A percentile compares a stretch with the other conserved stretches of the same genome.
Evolutionary conservation across 2,888 invertebrate species (phyloP).

Genomic region (Torymus texanus): DNA sequence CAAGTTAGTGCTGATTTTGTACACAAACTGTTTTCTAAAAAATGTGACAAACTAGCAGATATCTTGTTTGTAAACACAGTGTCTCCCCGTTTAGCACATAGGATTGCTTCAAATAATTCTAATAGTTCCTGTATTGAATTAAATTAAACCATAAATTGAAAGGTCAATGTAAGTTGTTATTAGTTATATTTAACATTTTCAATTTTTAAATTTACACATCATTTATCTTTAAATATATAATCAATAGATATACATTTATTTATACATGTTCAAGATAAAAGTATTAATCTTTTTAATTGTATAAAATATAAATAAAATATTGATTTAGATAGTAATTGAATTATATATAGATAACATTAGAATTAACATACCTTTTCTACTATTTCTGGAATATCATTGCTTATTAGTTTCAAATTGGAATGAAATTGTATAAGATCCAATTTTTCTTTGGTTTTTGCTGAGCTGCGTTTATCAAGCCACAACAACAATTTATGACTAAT

Average conservation of each 20-base stretch:
- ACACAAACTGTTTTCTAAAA: conserved; percentile 76
- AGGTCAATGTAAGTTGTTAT: not conserved
- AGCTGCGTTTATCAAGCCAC: conserved; percentile 56
- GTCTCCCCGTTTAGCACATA: conserved; percentile 61
- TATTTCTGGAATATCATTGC: conserved; percentile 56
- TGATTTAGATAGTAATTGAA: not conserved
- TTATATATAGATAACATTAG: conserved; percentile 8
- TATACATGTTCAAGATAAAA: conserved; percentile 6
- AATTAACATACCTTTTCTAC: conserved; percentile 56
- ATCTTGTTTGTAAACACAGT: conserved; percentile 70
- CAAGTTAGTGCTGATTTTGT: conserved; percentile 72
- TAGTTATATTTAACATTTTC: not conserved
- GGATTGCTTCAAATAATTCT: conserved; percentile 59
- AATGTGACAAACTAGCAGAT: conserved; percentile 72
- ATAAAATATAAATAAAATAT: conserved; percentile 12
- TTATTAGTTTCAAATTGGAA: conserved; percentile 59
- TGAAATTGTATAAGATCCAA: conserved; percentile 59
- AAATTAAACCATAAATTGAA: not conserved
- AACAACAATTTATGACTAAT: conserved; percentile 62
- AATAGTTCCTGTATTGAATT: conserved; percentile 50
- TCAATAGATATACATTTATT: not conserved
- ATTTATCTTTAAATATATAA: not conserved
- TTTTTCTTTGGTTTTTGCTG: conserved; percentile 57
- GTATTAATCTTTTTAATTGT: conserved; percentile 9
- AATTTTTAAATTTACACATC: not conserved